Evolutionary conservation across 2,888 invertebrate species (phyloP), one percentile per base, ranked within the genome.

Genomic region (Temnothorax rugatulus): DNA sequence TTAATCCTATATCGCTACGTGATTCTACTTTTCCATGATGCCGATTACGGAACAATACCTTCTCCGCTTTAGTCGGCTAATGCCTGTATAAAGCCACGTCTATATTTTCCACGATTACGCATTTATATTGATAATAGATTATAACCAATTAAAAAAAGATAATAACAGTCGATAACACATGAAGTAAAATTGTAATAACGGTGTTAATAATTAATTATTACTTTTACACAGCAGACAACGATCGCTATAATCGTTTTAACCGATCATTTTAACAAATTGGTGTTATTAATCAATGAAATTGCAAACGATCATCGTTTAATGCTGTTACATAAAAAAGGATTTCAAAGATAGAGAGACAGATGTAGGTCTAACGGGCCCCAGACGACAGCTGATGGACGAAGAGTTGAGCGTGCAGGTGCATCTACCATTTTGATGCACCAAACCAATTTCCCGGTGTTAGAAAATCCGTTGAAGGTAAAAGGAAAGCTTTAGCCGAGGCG

Each of bases 391-490:
- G 81, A 81, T 69, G 15, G 81, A 71, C 61, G 81, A 44, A 34
- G 73, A 61, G 18, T 57, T 41, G 25, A 71, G 47, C 21, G 73
- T 71, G 38, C 68, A 29, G 47, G 57, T 69, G 77, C 64, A 38
- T 38, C 38, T 54, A 73, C 73, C 38, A 64, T 66, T 76, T 76
- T 13, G 44, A 69, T 71, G 18, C 47, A 25, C 44, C 38, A 54
- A 61, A 50, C 41, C 29, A 68, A 82, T 79, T 54, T 64, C 41
- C 61, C 38, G 44, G 34, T 29, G 44, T 50, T 61, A 82, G 57
- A 82, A 57, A 59, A 83, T 83, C 38, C 83, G 38, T 82, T 18
- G 66, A 57, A 84, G 71, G 59, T 63, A 71, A 79, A 79, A 59
- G 79, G 79, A 79, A 71, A 54, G 82, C 82, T 73, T 76, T 64